phyloP scores from a whole-genome alignment of 1,140 invertebrate species.

The Diprion similis region DNA sequence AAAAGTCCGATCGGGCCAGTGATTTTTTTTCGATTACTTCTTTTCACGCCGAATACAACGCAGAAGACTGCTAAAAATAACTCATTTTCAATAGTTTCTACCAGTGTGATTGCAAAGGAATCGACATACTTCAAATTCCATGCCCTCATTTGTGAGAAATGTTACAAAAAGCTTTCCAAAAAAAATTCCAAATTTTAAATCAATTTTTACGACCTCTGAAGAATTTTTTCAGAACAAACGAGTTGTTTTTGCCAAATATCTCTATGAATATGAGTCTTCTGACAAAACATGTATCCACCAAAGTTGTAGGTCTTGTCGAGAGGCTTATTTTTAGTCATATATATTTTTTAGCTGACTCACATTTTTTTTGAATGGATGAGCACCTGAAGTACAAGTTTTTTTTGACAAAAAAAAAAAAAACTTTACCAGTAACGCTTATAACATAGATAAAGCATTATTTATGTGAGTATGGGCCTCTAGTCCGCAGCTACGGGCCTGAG shows the following conservation, averaged over 20 bases:
- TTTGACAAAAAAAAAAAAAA: background rate
- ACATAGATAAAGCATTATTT: background rate
- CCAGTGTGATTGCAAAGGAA: background rate
- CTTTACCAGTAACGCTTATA: background rate
- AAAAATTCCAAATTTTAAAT: background rate
- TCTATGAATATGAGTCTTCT: background rate
- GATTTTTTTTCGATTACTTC: background rate
- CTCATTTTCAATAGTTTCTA: background rate
- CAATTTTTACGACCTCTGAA: background rate
- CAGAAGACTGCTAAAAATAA: background rate
- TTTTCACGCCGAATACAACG: background rate
- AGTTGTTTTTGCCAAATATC: background rate
- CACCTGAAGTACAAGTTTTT: background rate
- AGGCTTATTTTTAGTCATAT: background rate
- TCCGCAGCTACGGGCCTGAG: too few relatives aligned
- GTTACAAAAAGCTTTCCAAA: background rate
- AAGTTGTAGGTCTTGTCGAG: background rate
- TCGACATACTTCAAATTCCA: too few relatives aligned
- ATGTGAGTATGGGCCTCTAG: too few relatives aligned
- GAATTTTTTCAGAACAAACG: background rate
- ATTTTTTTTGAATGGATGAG: background rate
- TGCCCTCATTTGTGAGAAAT: too few relatives aligned
- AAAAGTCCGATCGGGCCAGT: background rate
- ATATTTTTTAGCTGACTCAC: background rate
- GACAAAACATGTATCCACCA: background rate